Evolutionary conservation across 2,113 vertebrate species (phyloP).

Genomic region (Corydoras maculifer): DNA sequence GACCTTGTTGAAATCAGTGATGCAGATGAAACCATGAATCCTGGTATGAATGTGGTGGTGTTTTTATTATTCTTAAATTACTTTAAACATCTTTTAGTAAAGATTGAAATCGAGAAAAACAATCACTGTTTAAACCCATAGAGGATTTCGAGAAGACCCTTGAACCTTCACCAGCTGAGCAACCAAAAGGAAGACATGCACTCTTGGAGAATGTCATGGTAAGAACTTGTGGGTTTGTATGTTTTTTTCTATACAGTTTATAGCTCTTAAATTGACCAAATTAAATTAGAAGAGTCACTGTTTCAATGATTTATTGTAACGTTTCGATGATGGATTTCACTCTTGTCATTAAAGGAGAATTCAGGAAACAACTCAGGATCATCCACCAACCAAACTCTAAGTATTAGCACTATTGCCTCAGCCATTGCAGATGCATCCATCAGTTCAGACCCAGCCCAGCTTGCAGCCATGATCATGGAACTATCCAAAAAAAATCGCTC

Average conservation of each 20-base stretch:
- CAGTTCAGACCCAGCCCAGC: conserved; percentile 80
- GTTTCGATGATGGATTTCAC: conserved; percentile 6
- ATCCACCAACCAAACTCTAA: conserved; percentile 65
- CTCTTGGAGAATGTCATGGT: conserved; percentile 39
- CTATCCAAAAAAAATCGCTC: conserved; percentile 72
- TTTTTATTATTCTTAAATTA: too few species aligned
- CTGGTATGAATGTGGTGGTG: conserved; percentile 57
- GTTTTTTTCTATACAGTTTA: too few species aligned
- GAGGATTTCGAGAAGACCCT: conserved; percentile 65
- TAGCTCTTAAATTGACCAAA: too few species aligned
- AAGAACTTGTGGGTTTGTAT: neutral
- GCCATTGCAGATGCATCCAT: conserved; percentile 86
- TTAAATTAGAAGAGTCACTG: too few species aligned
- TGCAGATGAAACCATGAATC: conserved; percentile 60
- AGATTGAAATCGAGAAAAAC: too few species aligned
- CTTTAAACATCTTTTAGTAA: too few species aligned
- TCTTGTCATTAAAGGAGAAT: conserved; percentile 7
- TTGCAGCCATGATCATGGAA: conserved; percentile 85
- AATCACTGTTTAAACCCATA: conserved; percentile 46
- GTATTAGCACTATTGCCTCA: conserved; percentile 86
- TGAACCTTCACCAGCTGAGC: conserved; percentile 48
- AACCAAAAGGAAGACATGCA: conserved; percentile 45
- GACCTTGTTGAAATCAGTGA: conserved; percentile 54
- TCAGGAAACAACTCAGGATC: conserved; percentile 34
- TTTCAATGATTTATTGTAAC: too few species aligned